These are phyloP conservation scores for Lypha dubia DNA, from an alignment of 2,888 invertebrate species.

Conservation along the genomic window DNA sequence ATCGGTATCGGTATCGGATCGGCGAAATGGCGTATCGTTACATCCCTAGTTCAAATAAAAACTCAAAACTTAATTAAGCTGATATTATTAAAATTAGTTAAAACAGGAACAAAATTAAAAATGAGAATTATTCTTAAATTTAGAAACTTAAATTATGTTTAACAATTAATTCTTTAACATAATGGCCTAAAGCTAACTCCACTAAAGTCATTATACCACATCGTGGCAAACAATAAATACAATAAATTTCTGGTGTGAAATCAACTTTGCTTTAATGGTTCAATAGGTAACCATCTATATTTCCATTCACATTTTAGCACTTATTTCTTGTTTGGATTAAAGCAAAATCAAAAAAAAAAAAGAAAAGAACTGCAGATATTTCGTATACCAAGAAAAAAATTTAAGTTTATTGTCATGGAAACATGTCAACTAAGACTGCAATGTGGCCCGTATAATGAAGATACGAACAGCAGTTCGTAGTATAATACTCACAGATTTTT, in stretches of 20 bases:
- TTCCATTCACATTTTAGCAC: conserved; percentile 25
- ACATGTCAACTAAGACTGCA: not conserved
- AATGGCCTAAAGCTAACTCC: not conserved
- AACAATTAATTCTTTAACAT: conserved; percentile 5
- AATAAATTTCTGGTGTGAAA: conserved; percentile 33
- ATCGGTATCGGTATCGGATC: too few species aligned
- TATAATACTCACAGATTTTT: not conserved
- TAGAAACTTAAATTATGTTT: not conserved
- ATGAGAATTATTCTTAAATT: not conserved
- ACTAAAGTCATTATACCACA: not conserved
- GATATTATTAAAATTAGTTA: too few species aligned
- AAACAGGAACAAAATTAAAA: not conserved
- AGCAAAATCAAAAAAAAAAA: too few species aligned
- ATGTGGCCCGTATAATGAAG: not conserved
- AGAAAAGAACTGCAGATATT: conserved; percentile 14
- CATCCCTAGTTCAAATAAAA: too few species aligned
- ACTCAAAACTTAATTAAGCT: too few species aligned
- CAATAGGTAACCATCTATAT: conserved; percentile 17
- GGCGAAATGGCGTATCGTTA: too few species aligned
- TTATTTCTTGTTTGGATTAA: conserved; percentile 30
- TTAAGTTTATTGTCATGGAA: conserved; percentile 16
- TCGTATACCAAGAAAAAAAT: not conserved
- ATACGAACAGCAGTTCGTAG: not conserved
- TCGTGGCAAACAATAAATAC: conserved; percentile 21
- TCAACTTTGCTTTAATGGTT: conserved; percentile 28